phyloP scores from a whole-genome alignment of 2,797 vertebrate species.

The Catostomus latipinnis region DNA sequence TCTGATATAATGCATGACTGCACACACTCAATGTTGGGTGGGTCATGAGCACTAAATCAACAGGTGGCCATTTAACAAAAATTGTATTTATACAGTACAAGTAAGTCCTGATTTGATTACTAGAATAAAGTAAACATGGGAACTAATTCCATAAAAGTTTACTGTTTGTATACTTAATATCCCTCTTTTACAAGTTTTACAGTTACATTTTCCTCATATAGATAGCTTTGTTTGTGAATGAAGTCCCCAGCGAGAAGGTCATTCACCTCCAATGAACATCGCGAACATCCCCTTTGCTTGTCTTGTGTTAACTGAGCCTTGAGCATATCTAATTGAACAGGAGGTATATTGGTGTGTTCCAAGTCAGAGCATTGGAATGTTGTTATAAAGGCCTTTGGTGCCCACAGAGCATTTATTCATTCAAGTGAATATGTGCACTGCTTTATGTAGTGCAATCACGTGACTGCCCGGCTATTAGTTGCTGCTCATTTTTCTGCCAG shows the following conservation, averaged over 20 bases:
- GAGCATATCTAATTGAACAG: slow-evolving; percentile 59
- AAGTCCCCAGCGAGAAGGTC: slow-evolving; percentile 70
- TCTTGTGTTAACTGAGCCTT: slow-evolving; percentile 60
- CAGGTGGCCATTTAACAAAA: slow-evolving; percentile 74
- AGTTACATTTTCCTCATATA: slow-evolving; percentile 5
- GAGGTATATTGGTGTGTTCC: slow-evolving; percentile 75
- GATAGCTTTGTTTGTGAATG: slow-evolving; percentile 38
- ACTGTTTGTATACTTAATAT: neutral
- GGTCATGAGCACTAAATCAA: slow-evolving; percentile 77
- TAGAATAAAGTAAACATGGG: slow-evolving; percentile 21
- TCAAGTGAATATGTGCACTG: slow-evolving; percentile 59
- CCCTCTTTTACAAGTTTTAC: slow-evolving; percentile 3
- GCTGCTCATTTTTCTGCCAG: slow-evolving; percentile 23
- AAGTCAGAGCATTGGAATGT: slow-evolving; percentile 78
- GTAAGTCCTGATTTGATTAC: slow-evolving; percentile 39
- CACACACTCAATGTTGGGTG: slow-evolving; percentile 60
- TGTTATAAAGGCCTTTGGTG: slow-evolving; percentile 72
- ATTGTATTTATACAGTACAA: slow-evolving; percentile 41
- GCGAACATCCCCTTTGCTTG: slow-evolving; percentile 67
- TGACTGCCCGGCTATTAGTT: slow-evolving; percentile 29
- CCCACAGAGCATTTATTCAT: slow-evolving; percentile 62
- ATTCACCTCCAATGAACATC: slow-evolving; percentile 76
- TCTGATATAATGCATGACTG: slow-evolving; percentile 64
- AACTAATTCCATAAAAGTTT: slow-evolving; percentile 13
- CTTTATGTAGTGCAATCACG: slow-evolving; percentile 46